A percentile compares a stretch with the other conserved stretches of the same genome.
phyloP scores from a whole-genome alignment of 2,888 invertebrate species.

The Drosophila niveifrons region DNA sequence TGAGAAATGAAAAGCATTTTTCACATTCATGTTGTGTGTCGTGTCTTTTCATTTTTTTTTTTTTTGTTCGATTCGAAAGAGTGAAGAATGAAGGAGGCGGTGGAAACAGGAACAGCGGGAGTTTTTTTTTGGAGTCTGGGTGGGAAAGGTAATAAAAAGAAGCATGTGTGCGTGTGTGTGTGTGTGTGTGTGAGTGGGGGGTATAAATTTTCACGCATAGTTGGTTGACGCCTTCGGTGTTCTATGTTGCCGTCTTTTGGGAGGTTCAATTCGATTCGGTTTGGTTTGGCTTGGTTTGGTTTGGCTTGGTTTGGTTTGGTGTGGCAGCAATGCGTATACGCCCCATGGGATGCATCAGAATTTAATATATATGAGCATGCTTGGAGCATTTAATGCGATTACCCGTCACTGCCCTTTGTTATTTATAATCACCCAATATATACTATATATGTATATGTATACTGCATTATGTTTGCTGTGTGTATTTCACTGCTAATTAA shows the following conservation, averaged over 20 bases:
- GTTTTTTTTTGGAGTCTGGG: not conserved
- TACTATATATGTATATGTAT: no score
- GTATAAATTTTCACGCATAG: slow-evolving; percentile 51
- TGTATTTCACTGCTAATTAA: slow-evolving; percentile 47
- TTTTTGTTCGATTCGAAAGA: slow-evolving; percentile 7
- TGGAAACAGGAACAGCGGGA: no score
- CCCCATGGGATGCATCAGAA: slow-evolving; percentile 20
- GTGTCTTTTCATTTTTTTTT: slow-evolving; percentile 14
- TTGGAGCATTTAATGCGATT: slow-evolving; percentile 38
- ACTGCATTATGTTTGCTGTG: not conserved
- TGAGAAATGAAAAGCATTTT: slow-evolving; percentile 4
- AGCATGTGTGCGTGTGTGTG: slow-evolving; percentile 19
- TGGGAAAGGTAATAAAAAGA: slow-evolving; percentile 19
- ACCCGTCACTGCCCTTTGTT: slow-evolving; percentile 31
- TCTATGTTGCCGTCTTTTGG: not conserved
- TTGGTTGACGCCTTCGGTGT: slow-evolving; percentile 15
- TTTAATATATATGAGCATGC: slow-evolving; percentile 10
- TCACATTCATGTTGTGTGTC: slow-evolving; percentile 30
- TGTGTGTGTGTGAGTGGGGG: no score
- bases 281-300: not conserved
- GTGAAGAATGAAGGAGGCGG: not conserved
- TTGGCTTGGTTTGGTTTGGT: not conserved
- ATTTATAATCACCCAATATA: slow-evolving; percentile 23
- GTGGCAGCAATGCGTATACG: slow-evolving; percentile 44
- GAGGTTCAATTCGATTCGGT: not conserved